phyloP scores from a whole-genome alignment of 2,797 vertebrate genomes.

The Chrosomus eos region DNA sequence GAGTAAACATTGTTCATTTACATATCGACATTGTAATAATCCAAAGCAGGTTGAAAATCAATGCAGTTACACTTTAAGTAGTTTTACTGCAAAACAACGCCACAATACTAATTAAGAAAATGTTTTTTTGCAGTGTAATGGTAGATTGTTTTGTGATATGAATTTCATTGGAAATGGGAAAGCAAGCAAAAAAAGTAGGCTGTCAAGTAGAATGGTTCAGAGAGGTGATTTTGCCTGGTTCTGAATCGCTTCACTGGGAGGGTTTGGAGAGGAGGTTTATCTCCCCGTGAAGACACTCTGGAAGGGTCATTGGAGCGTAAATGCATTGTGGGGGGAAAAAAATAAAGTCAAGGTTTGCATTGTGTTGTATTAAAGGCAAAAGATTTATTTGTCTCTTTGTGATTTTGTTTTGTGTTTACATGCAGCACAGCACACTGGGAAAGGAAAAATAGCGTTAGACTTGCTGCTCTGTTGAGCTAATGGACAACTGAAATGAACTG shows the following conservation, averaged over 20 bases:
- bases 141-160: not conserved
- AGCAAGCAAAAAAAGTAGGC: not conserved
- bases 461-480: constrained; percentile 36
- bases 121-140: not conserved
- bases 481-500: constrained; percentile 32
- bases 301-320: constrained; percentile 37
- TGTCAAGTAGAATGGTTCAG: constrained; percentile 16
- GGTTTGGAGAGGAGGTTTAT: constrained; percentile 44
- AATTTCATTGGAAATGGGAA: not conserved
- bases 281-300: constrained; percentile 25
- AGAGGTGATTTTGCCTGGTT: constrained; percentile 32
- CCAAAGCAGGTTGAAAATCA: not conserved
- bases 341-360: constrained; percentile 10
- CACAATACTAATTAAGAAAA: not conserved
- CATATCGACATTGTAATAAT: not conserved
- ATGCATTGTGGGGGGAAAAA: not conserved
- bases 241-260: constrained; percentile 28
- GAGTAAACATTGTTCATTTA: not conserved
- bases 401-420: constrained; percentile 15
- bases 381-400: constrained; percentile 23
- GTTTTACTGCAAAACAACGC: not conserved
- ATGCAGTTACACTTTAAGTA: not conserved
- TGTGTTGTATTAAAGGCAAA: constrained; percentile 2
- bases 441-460: constrained; percentile 1
- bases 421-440: constrained; percentile 8